Evolutionary conservation across 1,140 invertebrate genomes (phyloP).

Genomic region (Ectropis grisescens): DNA sequence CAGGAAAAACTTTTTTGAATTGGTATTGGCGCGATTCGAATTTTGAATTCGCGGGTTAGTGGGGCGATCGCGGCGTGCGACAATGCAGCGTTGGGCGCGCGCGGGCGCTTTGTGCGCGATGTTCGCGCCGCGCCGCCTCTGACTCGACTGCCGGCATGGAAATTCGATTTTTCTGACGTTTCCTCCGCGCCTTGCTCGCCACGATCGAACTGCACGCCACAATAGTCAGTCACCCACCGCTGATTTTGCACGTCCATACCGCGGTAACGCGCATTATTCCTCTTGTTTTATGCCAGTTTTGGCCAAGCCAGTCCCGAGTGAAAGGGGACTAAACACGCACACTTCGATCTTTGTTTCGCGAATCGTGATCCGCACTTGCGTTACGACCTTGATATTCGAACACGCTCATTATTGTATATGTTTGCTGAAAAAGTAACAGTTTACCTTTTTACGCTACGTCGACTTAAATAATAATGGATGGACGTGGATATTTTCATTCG

Average conservation of each 20-base stretch:
- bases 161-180: slow-evolving; percentile 69
- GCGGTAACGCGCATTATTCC: slow-evolving; percentile 29
- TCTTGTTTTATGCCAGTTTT: slow-evolving; percentile 44
- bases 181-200: slow-evolving; percentile 63
- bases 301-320: slow-evolving; percentile 28
- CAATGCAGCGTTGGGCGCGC: slow-evolving; percentile 31
- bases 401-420: not conserved
- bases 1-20: slow-evolving; percentile 16
- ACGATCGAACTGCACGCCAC: slow-evolving; percentile 63
- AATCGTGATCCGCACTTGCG: slow-evolving; percentile 7
- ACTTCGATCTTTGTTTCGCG: slow-evolving; percentile 29
- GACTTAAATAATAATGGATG: too few relatives aligned
- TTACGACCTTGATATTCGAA: slow-evolving; percentile 16
- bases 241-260: slow-evolving; percentile 59
- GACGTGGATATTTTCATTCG: too few relatives aligned
- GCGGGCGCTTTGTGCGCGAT: slow-evolving; percentile 52
- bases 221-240: slow-evolving; percentile 33
- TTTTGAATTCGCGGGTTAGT: slow-evolving; percentile 23
- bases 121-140: slow-evolving; percentile 58
- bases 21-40: slow-evolving; percentile 13
- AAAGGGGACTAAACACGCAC: slow-evolving; percentile 29
- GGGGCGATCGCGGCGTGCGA: slow-evolving; percentile 11
- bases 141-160: slow-evolving; percentile 61
- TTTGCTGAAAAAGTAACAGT: too few relatives aligned
- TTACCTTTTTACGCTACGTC: too few relatives aligned